Evolutionary conservation across 2,888 invertebrate genomes (phyloP), one percentile per base, ranked within the genome.

Genomic region (Nasonovia ribisnigri): DNA sequence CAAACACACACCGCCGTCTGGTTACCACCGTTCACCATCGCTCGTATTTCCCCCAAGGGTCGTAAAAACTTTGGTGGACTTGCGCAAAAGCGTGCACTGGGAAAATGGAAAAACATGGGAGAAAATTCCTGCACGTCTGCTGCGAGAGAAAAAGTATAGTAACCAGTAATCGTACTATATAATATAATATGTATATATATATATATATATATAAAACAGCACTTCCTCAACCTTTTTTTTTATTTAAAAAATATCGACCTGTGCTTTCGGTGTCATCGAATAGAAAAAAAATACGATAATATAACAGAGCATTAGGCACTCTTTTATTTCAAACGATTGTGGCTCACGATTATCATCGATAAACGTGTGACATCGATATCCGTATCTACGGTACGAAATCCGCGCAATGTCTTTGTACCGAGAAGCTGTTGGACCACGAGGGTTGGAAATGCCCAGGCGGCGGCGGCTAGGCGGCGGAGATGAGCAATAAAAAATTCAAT

Each of bases 401-500:
- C n/a, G 43, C 29, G 57, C 8, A 29, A 57, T 57, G 43, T 43
- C 20, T n/a, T 43, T 84, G n/a, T 24, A 24, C n/a, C 11, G n/a
- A 16, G 26, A 91, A 84, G 60, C 60, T 26, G 36, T 86, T 92
- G 48, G 26, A 57, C 20, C n/a, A 8, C 3, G 36, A 84, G 51
- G 43, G 54, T 16, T n/a, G 11, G 36, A 48, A 77, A 91, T 60
- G 57, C 87, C 84, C 92, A 46, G 89, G 48, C 84, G 84, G 8
- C 77, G 20, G 77, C n/a, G n/a, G n/a, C 84, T 89, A 46, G 89
- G 48, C 84, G 84, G 8, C 77, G 20, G 77, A 77, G 77, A 90
- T 90, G 84, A 84, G 89, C 84, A 89, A 93, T 89, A 93, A 93
- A 93, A 93, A 86, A 93, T 93, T 93, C 84, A 93, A 93, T 93